These are phyloP conservation scores for Tokudaia tokunoshimensis DNA, from an alignment of 2,797 vertebrate species.

Conservation along the genomic window DNA sequence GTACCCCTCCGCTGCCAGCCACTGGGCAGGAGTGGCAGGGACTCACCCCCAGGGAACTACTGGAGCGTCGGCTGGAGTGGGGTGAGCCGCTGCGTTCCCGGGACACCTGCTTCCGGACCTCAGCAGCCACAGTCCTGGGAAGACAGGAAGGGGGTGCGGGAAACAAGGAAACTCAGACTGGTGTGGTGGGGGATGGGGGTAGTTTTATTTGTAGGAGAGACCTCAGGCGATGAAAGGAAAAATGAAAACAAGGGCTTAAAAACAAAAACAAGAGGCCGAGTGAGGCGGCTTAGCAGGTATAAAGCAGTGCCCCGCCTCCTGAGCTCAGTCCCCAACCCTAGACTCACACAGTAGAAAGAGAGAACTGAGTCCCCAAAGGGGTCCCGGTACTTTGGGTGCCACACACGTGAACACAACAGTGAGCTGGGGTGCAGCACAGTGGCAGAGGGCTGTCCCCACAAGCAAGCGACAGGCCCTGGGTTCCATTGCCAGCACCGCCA, in stretches of 20 bases:
- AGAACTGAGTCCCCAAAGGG: background rate
- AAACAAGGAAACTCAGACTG: background rate
- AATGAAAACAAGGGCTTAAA: background rate
- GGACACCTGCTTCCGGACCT: conserved; percentile 95
- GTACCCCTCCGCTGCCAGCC: background rate
- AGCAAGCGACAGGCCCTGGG: background rate
- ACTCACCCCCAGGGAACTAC: conserved; percentile 85
- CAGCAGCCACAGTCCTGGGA: conserved; percentile 93
- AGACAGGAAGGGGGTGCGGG: background rate
- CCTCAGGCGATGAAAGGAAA: background rate
- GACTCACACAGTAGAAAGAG: background rate
- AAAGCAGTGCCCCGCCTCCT: background rate
- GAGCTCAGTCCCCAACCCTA: background rate
- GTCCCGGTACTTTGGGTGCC: background rate
- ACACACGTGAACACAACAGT: background rate
- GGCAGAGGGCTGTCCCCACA: background rate
- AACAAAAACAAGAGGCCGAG: background rate
- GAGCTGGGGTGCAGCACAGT: too few species aligned
- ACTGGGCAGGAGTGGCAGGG: background rate
- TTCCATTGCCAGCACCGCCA: background rate
- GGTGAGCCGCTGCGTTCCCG: conserved; percentile 94
- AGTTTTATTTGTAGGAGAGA: background rate
- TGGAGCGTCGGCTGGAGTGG: conserved; percentile 93
- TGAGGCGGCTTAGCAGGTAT: background rate
- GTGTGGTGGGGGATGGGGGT: too few species aligned